Evolutionary conservation across 2,797 vertebrate genomes (phyloP).

Genomic region (Toxotes lorentzi): DNA sequence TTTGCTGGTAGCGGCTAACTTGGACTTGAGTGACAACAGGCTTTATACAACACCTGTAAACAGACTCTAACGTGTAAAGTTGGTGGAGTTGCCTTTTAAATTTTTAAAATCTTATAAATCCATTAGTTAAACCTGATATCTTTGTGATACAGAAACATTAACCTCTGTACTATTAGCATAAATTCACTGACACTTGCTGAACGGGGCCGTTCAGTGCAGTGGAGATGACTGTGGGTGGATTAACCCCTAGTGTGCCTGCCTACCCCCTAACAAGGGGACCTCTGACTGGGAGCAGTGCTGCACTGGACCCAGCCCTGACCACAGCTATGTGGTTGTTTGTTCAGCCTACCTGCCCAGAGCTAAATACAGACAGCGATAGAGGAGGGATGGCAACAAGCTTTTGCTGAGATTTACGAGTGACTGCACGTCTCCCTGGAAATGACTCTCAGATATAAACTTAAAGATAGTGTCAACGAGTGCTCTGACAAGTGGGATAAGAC

Average conservation of each 20-base stretch:
- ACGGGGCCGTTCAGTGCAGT: conserved; percentile 55
- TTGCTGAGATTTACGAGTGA: conserved; percentile 46
- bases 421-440: conserved; percentile 26
- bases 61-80: too few relatives aligned
- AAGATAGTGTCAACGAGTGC: neutral
- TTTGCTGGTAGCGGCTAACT: too few relatives aligned
- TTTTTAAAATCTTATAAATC: neutral
- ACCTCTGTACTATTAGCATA: conserved; percentile 15
- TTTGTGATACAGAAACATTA: neutral
- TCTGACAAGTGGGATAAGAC: neutral
- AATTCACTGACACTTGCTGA: conserved; percentile 42
- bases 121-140: neutral
- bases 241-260: conserved; percentile 44
- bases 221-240: conserved; percentile 47
- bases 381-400: conserved; percentile 36
- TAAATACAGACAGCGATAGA: conserved; percentile 70
- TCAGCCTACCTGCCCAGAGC: conserved; percentile 68
- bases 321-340: conserved; percentile 82
- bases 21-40: too few relatives aligned
- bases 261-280: conserved; percentile 72
- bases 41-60: too few relatives aligned
- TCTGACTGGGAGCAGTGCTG: conserved; percentile 66
- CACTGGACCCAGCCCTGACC: conserved; percentile 59
- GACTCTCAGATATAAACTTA: conserved; percentile 12
- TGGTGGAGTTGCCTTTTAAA: too few relatives aligned